Evolutionary conservation across 2,888 invertebrate genomes (phyloP).

Genomic region (Sarcophaga variegata): DNA sequence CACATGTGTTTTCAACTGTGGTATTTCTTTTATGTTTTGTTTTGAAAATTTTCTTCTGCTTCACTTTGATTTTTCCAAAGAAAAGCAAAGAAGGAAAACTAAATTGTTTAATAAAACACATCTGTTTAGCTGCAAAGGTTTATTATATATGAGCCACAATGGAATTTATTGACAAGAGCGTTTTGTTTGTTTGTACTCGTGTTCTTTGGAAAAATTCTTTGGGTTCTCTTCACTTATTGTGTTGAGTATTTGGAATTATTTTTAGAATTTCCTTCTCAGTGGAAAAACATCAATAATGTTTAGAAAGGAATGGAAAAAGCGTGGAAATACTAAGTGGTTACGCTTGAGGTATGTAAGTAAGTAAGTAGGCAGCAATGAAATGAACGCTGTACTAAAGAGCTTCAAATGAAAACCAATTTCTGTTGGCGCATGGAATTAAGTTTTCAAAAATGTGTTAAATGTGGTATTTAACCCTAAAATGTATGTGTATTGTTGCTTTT

Average conservation of each 20-base stretch:
- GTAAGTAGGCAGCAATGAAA: no score
- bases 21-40: slow-evolving; percentile 9
- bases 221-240: slow-evolving; percentile 14
- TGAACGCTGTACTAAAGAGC: no score
- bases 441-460: no score
- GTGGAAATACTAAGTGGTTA: no score
- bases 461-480: no score
- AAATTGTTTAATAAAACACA: slow-evolving; percentile 69
- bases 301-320: background rate
- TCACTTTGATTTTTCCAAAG: background rate
- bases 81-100: background rate
- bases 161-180: slow-evolving; percentile 63
- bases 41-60: background rate
- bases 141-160: slow-evolving; percentile 65
- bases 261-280: background rate
- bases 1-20: slow-evolving; percentile 19
- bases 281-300: background rate
- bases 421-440: no score
- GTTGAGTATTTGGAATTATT: background rate
- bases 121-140: slow-evolving; percentile 58
- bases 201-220: slow-evolving; percentile 14
- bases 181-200: slow-evolving; percentile 27
- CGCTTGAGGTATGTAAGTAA: no score
- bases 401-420: no score
- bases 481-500: no score